Conservation (phyloP, 2,888 invertebrate species). For the Caenorhabditis auriculariae region DNA sequence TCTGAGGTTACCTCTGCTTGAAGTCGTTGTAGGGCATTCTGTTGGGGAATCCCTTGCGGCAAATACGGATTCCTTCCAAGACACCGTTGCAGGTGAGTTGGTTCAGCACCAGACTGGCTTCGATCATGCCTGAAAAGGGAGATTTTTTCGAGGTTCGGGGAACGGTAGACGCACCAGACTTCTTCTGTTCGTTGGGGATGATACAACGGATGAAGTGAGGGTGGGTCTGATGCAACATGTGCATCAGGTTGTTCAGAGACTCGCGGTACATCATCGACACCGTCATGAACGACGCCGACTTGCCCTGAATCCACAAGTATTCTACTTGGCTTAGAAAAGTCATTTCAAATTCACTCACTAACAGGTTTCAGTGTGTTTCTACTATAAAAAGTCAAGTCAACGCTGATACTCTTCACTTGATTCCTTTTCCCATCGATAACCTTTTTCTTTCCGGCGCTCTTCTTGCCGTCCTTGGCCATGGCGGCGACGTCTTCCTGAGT, state of each 20-base stretch:
- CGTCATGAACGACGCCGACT: slow-evolving; percentile 82
- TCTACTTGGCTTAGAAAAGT: too few relatives aligned
- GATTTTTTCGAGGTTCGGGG: background rate
- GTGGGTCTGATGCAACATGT: slow-evolving; percentile 87
- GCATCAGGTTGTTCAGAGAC: slow-evolving; percentile 90
- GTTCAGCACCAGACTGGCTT: slow-evolving; percentile 97
- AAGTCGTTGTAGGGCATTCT: slow-evolving; percentile 97
- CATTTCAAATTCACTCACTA: background rate
- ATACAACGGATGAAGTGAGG: slow-evolving; percentile 99
- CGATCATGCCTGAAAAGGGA: slow-evolving; percentile 75
- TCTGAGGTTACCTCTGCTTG: slow-evolving; percentile 85
- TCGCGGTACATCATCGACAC: slow-evolving; percentile 69
- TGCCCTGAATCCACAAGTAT: too few relatives aligned
- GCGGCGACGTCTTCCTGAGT: slow-evolving; percentile 56
- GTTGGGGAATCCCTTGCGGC: slow-evolving; percentile 95
- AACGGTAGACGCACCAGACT: slow-evolving; percentile 60
- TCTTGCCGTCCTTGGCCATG: slow-evolving; percentile 38
- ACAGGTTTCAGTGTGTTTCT: background rate
- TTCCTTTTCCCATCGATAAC: slow-evolving; percentile 14
- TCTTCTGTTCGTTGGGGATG: slow-evolving; percentile 81
- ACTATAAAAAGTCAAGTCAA: background rate
- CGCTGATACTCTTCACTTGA: background rate
- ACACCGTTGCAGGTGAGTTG: slow-evolving; percentile 99
- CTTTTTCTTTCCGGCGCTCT: slow-evolving; percentile 57
- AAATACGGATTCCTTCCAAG: slow-evolving; percentile 99